A percentile compares a stretch with the other conserved stretches of the same genome.
Conservation (phyloP, 2,113 vertebrate species). For the Cryptotis parvus region DNA sequence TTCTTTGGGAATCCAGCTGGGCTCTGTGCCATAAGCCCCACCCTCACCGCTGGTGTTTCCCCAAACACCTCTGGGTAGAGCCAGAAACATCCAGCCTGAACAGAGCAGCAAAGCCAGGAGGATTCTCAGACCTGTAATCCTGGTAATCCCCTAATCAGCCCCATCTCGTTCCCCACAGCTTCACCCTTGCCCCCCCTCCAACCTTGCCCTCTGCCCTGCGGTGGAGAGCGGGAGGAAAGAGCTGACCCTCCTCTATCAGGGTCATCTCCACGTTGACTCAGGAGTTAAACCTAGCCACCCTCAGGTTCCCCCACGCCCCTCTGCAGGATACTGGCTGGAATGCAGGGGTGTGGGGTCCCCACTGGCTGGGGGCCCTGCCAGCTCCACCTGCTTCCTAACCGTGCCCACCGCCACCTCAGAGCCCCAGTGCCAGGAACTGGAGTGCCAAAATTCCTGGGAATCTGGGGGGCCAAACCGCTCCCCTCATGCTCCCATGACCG, state of each 20-base stretch:
- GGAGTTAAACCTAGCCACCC: constrained; percentile 60
- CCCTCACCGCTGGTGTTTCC: not conserved
- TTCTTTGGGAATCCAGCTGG: not conserved
- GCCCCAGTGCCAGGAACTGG: not conserved
- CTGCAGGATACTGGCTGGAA: not conserved
- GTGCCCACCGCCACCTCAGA: not conserved
- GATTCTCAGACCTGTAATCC: not conserved
- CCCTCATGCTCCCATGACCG: fast-evolving
- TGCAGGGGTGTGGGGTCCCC: not conserved
- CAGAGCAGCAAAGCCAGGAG: constrained; percentile 18
- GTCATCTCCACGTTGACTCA: constrained; percentile 48
- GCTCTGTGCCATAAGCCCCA: not conserved
- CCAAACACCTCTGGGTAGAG: not conserved
- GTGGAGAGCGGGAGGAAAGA: not conserved
- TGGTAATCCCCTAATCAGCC: not conserved
- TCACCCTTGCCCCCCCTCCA: no score
- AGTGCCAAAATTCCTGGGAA: not conserved
- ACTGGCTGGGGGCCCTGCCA: not conserved
- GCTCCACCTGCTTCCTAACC: not conserved
- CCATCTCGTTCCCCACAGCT: not conserved
- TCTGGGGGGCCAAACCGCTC: not conserved
- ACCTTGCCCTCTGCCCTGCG: not conserved
- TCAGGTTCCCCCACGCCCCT: constrained; percentile 27
- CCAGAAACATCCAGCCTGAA: not conserved
- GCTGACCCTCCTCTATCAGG: not conserved